Percentiles rank a stretch among this genome's conserved stretches.
phyloP scores from a whole-genome alignment of 2,113 vertebrate species.

The Trogon surrucura region DNA sequence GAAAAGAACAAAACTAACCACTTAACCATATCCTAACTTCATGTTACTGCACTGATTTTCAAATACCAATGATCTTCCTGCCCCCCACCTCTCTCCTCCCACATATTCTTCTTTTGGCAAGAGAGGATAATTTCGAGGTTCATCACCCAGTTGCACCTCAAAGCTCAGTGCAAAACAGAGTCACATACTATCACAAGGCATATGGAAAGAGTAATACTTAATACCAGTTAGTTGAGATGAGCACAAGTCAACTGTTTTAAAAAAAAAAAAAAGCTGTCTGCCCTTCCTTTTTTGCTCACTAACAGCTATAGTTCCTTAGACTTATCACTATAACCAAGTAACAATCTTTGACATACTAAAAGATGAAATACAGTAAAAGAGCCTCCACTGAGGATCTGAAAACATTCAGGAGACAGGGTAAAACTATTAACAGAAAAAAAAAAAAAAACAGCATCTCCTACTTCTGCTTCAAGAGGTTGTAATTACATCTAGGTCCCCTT shows the following conservation, averaged over 20 bases:
- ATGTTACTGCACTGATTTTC: not conserved
- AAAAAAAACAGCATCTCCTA: not conserved
- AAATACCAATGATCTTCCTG: not conserved
- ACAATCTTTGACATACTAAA: not conserved
- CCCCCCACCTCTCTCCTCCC: not conserved
- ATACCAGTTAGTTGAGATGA: not conserved
- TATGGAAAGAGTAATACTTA: fast-evolving
- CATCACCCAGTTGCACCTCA: not conserved
- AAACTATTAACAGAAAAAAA: not conserved
- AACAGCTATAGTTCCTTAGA: not conserved
- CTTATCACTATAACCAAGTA: not conserved
- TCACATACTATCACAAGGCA: not conserved
- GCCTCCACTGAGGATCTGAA: not conserved
- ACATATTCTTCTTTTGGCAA: not conserved
- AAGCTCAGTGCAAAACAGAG: not conserved
- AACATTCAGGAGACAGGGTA: not conserved
- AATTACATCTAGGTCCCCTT: not conserved
- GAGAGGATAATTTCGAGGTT: not conserved
- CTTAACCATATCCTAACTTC: not conserved
- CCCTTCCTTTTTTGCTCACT: not conserved
- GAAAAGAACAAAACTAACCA: not conserved
- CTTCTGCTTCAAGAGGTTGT: not conserved
- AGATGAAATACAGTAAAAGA: not conserved
- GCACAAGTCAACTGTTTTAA: not conserved
- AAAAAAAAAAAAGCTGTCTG: not conserved